Evolutionary conservation across 2,888 invertebrate species (phyloP).

Genomic region (Drosophila anomelani): DNA sequence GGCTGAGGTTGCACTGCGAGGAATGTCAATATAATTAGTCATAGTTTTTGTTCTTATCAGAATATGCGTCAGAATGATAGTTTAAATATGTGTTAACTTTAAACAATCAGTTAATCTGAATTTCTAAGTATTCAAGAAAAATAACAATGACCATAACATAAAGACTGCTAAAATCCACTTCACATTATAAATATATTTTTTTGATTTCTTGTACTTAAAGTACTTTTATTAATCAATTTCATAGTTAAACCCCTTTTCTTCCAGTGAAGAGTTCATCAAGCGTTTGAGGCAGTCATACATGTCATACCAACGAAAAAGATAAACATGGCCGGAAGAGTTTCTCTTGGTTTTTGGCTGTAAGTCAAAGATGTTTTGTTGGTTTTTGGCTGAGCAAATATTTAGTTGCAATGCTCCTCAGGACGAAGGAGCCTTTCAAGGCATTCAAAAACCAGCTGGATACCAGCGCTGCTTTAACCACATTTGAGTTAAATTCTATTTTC

Average conservation of each 20-base stretch:
- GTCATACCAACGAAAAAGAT: slow-evolving; percentile 15
- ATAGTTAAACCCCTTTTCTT: neutral
- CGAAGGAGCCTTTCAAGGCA: neutral
- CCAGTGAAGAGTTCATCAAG: neutral
- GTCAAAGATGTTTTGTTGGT: slow-evolving; percentile 29
- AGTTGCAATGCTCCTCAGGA: slow-evolving; percentile 1
- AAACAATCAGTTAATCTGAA: neutral
- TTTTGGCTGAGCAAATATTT: slow-evolving; percentile 33
- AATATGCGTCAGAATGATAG: neutral
- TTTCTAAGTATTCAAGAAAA: neutral
- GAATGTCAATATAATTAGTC: neutral
- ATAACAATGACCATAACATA: neutral
- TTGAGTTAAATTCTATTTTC: slow-evolving; percentile 8
- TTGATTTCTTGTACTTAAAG: neutral
- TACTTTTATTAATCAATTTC: neutral
- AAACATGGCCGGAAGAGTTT: slow-evolving; percentile 21
- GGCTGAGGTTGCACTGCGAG: slow-evolving; percentile 10
- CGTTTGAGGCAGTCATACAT: slow-evolving; percentile 13
- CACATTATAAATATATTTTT: neutral
- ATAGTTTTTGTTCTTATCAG: neutral
- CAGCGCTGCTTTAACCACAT: neutral
- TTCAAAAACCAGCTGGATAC: slow-evolving; percentile 22
- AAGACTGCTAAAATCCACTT: neutral
- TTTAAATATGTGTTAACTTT: neutral
- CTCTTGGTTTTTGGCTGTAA: slow-evolving; percentile 2